These are phyloP conservation scores for Scaptomyza hsui DNA, from an alignment of 1,140 invertebrate genomes.

Conservation along the genomic window DNA sequence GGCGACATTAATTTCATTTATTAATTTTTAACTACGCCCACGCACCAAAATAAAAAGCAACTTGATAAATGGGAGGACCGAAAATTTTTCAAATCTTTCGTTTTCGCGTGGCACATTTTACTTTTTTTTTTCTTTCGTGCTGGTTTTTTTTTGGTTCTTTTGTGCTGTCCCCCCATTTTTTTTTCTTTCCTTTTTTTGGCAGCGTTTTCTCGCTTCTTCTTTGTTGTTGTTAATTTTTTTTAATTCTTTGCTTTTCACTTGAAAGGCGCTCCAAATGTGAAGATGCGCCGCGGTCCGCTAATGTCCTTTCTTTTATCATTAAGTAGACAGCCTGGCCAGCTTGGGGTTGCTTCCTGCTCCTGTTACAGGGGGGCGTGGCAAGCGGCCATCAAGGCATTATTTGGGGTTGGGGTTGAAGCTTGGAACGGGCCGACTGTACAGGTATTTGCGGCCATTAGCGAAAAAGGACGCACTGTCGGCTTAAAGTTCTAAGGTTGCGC, in stretches of 20 bases:
- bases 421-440: constrained; percentile 31
- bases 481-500: constrained; percentile 66
- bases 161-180: constrained; percentile 38
- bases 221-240: constrained; percentile 76
- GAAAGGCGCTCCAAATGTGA: constrained; percentile 73
- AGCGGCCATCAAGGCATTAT: constrained; percentile 29
- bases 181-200: constrained; percentile 10
- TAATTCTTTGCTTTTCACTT: constrained; percentile 83
- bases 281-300: constrained; percentile 75
- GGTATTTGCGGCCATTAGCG: constrained; percentile 73
- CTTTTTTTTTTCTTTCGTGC: constrained; percentile 45
- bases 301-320: constrained; percentile 82
- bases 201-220: constrained; percentile 44
- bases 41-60: constrained; percentile 80
- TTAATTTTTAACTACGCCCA: constrained; percentile 82
- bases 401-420: constrained; percentile 35
- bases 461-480: constrained; percentile 54
- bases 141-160: constrained; percentile 49
- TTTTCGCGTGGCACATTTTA: constrained; percentile 61
- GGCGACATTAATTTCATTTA: constrained; percentile 82
- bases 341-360: constrained; percentile 32
- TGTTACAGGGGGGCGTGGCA: constrained; percentile 24
- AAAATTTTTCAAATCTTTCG: constrained; percentile 38
- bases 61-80: constrained; percentile 70
- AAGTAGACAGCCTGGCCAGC: constrained; percentile 71